phyloP scores from a whole-genome alignment of 2,888 invertebrate species.

The Monopis laevigella region DNA sequence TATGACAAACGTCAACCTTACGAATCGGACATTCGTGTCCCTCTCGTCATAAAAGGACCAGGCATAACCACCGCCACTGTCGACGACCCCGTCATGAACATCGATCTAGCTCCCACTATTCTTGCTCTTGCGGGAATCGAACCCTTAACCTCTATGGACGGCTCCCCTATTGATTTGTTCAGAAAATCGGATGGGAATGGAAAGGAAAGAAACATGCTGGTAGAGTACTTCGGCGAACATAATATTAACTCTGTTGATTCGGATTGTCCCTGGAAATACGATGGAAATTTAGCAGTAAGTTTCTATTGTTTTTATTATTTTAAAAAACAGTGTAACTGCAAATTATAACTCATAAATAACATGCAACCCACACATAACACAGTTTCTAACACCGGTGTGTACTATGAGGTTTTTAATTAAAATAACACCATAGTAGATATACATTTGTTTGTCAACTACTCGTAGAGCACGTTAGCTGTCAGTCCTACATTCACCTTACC shows the following conservation, averaged over 20 bases:
- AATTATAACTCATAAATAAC: too few species aligned
- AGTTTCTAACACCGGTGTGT: too few species aligned
- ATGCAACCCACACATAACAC: too few species aligned
- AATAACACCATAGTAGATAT: too few species aligned
- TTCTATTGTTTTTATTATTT: not conserved
- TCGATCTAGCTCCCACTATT: constrained; percentile 89
- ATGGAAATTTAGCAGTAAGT: constrained; percentile 71
- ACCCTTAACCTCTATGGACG: constrained; percentile 69
- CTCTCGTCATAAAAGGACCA: constrained; percentile 83
- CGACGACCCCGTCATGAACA: constrained; percentile 71
- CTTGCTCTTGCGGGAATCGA: constrained; percentile 73
- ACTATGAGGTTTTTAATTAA: too few species aligned
- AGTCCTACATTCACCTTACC: too few species aligned
- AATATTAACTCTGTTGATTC: constrained; percentile 59
- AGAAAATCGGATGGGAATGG: constrained; percentile 34
- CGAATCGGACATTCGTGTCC: constrained; percentile 88
- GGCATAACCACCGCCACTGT: constrained; percentile 55
- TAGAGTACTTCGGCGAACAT: constrained; percentile 87
- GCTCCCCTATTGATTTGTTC: constrained; percentile 31
- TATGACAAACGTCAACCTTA: constrained; percentile 92
- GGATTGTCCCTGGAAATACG: constrained; percentile 72
- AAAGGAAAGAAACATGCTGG: constrained; percentile 67
- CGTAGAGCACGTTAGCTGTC: too few species aligned
- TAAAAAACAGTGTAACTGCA: too few species aligned
- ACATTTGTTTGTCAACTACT: too few species aligned